Base-by-base conservation (phyloP, 1,140 invertebrate species). In the Papilio aristodemus region DNA sequence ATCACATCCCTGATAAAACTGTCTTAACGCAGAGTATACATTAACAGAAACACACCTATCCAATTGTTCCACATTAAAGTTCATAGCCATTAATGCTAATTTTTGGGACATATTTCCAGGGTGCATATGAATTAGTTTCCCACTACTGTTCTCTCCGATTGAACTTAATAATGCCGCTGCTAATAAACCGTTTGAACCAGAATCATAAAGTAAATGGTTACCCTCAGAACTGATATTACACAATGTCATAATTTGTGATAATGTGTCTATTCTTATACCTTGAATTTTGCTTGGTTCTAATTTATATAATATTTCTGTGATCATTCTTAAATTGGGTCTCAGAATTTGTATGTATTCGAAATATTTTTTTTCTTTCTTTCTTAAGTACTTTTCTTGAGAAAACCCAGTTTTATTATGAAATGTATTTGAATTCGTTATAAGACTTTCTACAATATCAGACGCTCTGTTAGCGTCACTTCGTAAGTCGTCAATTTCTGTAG, bases 341-440 rank as follows among this genome's bases (percentile, higher is more conserved):
- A 94, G 89, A 38, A 98, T 93, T 69, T 95, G 94, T 17, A 97
- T 88, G 80, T 94, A 96, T 77, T 96, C 95, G 83, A 94, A 96
- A 87, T 98, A 98, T 85, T 98, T 98, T 73, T 95, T 96, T 76
- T 97, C 96, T 87, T 99, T 99, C 84, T 99, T 99, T 59, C 95
- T 96, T 7, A 99, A 93, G 86, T 99, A 99, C 86, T 99, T 99
- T 76, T 97, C 96, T 88, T 99, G 97, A 0, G 97, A 96, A 86
- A 95, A 99, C 79, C 96, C 96, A 0, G 97, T 99, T 93, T 98
- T 98, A 36, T 93, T 92, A 27, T 93, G 93, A 88, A 97, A 97
- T 9, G 97, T 97, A 70, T 94, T 95, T 46, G 97, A 99, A 84
- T 98, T 98, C 71, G 95, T 95, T 43, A 99, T 95, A 4, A 99